These are phyloP conservation scores for Hirtodrosophila confusa DNA, from an alignment of 2,888 invertebrate genomes.

Conservation along the genomic window DNA sequence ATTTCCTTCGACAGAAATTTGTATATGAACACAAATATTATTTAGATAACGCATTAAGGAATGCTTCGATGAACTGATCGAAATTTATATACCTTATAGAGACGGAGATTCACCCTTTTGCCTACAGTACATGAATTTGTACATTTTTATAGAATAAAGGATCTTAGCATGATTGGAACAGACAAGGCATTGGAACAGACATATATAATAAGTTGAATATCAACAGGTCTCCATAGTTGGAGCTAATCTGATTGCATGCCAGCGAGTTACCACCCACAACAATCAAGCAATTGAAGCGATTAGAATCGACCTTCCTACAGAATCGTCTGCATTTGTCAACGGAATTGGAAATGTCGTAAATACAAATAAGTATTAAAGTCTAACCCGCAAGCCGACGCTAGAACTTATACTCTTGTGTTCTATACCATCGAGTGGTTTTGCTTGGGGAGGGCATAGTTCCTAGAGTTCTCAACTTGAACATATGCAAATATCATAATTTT, in stretches of 20 bases:
- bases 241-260: constrained; percentile 45
- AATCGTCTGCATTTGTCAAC: constrained; percentile 54
- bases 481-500: constrained; percentile 76
- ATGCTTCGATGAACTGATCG: too few relatives aligned
- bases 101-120: too few relatives aligned
- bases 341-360: constrained; percentile 69
- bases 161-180: not conserved
- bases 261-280: constrained; percentile 34
- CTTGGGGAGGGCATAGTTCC: constrained; percentile 5
- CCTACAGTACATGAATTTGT: too few relatives aligned
- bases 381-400: constrained; percentile 31
- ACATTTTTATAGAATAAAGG: not conserved
- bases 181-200: not conserved
- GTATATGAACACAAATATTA: too few relatives aligned
- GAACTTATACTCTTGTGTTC: constrained; percentile 9
- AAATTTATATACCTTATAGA: too few relatives aligned
- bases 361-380: constrained; percentile 57
- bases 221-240: constrained; percentile 42
- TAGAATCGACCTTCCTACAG: constrained; percentile 50
- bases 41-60: too few relatives aligned
- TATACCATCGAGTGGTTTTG: not conserved
- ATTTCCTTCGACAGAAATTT: too few relatives aligned
- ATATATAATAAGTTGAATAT: not conserved
- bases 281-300: constrained; percentile 65
- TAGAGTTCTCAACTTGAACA: constrained; percentile 59